These are phyloP conservation scores for Byasa hedistus DNA, from an alignment of 2,888 invertebrate species.

Conservation along the genomic window DNA sequence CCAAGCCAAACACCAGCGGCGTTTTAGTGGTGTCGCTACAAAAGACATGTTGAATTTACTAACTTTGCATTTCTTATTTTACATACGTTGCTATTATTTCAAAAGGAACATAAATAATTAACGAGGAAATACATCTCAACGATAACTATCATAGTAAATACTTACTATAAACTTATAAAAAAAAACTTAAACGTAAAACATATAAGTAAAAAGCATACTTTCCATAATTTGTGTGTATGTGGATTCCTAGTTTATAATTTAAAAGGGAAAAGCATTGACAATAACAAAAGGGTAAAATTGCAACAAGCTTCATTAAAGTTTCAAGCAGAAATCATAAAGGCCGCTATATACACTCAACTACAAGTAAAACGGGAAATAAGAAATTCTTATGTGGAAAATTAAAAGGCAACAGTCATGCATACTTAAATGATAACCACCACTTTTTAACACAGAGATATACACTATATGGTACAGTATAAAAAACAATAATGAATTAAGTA, in stretches of 20 bases:
- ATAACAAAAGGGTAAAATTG: background rate
- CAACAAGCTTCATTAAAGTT: background rate
- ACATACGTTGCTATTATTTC: background rate
- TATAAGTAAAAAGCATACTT: too few relatives aligned
- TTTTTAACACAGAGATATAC: background rate
- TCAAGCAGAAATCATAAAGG: background rate
- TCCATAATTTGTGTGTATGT: too few relatives aligned
- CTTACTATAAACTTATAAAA: too few relatives aligned
- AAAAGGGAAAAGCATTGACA: too few relatives aligned
- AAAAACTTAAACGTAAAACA: too few relatives aligned
- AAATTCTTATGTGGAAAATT: background rate
- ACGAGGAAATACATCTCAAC: too few relatives aligned
- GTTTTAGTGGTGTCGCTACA: background rate
- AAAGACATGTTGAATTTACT: background rate
- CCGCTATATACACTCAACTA: background rate
- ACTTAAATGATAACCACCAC: background rate
- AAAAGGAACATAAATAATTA: background rate
- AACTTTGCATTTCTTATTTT: background rate
- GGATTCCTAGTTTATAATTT: too few relatives aligned
- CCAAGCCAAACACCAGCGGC: background rate
- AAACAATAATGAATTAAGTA: too few relatives aligned
- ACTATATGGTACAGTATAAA: background rate
- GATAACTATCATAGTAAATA: background rate
- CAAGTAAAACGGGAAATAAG: background rate
- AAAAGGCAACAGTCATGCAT: background rate